Evolutionary conservation across 2,797 vertebrate species (phyloP), one percentile per base, ranked within the genome.

Genomic region (Helostoma temminkii): DNA sequence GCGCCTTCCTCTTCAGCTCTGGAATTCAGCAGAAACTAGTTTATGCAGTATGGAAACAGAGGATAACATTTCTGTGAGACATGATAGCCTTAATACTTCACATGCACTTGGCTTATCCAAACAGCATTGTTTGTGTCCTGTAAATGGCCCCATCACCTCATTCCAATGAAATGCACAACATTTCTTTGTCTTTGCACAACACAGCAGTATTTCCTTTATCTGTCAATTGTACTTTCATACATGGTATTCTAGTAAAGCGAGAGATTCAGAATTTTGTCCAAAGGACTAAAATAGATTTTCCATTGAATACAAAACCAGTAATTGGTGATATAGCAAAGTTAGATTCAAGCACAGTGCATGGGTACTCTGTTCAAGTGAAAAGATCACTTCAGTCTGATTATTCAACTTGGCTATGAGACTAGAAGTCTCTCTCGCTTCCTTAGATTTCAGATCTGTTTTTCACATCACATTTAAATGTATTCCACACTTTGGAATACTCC

Each of bases 381-480:
- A 30, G 36, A 77, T 74, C 52, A 24, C 43, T 59, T 64, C 26
- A 46, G 48, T 57, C 45, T 53, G 56, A 64, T 66, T 70, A 54
- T 78, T 85, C 59, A 68, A 4, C 54, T 71, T 76, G 76, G 66
- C 78, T 19, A 32, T n/a, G 42, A 59, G 18, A 50, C 30, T 47
- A 52, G 9, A 61, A 43, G 43, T 59, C 61, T 70, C 53, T 76
- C 57, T 43, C 64, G 66, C 76, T 74, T 77, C 66, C 66, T 81
- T 63, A 43, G 49, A 74, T 74, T 76, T 84, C 46, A 68, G 58
- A 62, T 79, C 80, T 83, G 87, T 66, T 89, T 86, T 87, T 59
- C 55, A 71, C 73, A 90, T 88, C 59, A 79, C 24, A 71, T 66
- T 66, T 57, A 52, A 66, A 82, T 73, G 57, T 70, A 47, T 77